Evolutionary conservation across 1,140 invertebrate genomes (phyloP).

Genomic region (Zophobas morio): DNA sequence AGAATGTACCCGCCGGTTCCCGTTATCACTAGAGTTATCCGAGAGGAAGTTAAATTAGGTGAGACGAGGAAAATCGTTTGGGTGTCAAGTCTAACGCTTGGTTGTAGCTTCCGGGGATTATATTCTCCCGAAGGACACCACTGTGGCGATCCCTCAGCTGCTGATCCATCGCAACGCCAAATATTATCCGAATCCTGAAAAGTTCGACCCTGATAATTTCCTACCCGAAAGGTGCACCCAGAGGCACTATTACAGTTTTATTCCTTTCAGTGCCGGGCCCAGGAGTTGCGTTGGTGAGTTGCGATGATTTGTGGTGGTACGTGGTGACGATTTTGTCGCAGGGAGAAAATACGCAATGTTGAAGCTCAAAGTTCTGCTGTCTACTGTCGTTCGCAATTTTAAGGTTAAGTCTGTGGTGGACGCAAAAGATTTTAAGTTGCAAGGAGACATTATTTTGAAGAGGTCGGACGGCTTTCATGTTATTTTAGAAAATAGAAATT

Average conservation of each 20-base stretch:
- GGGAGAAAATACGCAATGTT: conserved; percentile 85
- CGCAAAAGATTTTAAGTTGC: conserved; percentile 80
- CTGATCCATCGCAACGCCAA: conserved; percentile 83
- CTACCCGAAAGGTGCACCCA: conserved; percentile 83
- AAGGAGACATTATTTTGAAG: conserved; percentile 87
- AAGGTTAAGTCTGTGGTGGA: conserved; percentile 77
- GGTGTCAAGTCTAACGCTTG: neutral
- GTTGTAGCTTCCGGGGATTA: conserved; percentile 67
- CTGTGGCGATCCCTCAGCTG: conserved; percentile 74
- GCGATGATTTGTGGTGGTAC: neutral
- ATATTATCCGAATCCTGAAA: conserved; percentile 85
- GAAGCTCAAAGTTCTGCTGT: conserved; percentile 83
- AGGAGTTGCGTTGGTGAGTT: conserved; percentile 82
- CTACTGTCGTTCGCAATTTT: conserved; percentile 88
- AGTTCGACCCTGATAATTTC: conserved; percentile 93
- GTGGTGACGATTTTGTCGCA: conserved; percentile 50
- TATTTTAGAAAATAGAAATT: neutral
- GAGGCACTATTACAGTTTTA: conserved; percentile 87
- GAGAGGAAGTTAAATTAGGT: conserved; percentile 78
- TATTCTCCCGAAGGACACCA: conserved; percentile 75
- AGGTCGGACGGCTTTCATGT: conserved; percentile 80
- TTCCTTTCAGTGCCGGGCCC: conserved; percentile 91
- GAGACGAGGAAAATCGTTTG: conserved; percentile 39
- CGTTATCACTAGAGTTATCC: conserved; percentile 79
- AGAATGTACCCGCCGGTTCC: conserved; percentile 89